Evolutionary conservation across 2,888 invertebrate genomes (phyloP).

Genomic region (Notodonta dromedarius): DNA sequence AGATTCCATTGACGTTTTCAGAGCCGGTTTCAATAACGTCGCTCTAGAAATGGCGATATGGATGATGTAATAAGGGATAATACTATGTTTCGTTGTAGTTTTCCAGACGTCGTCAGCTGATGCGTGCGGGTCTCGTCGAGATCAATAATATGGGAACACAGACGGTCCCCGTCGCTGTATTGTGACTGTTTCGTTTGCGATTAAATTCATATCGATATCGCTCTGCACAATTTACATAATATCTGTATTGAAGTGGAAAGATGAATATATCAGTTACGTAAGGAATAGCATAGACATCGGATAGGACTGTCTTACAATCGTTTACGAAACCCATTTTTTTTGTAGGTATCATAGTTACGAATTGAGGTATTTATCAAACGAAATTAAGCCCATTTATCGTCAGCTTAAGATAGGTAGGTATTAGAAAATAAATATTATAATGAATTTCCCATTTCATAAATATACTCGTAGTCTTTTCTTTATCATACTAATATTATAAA

Average conservation of each 20-base stretch:
- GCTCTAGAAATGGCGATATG: constrained; percentile 35
- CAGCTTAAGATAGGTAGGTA: too few relatives aligned
- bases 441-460: too few relatives aligned
- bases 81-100: constrained; percentile 24
- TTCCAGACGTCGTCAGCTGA: constrained; percentile 39
- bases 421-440: too few relatives aligned
- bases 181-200: constrained; percentile 15
- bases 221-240: neutral
- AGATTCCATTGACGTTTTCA: constrained; percentile 32
- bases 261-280: too few relatives aligned
- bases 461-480: too few relatives aligned
- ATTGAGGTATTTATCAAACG: too few relatives aligned
- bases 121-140: constrained; percentile 34
- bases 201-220: constrained; percentile 3
- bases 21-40: constrained; percentile 12
- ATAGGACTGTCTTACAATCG: too few relatives aligned
- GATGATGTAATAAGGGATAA: constrained; percentile 30
- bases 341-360: too few relatives aligned
- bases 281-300: too few relatives aligned
- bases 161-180: constrained; percentile 19
- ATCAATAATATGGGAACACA: constrained; percentile 40
- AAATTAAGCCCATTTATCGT: too few relatives aligned
- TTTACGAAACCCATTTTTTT: too few relatives aligned
- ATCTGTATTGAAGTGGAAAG: neutral
- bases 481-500: too few relatives aligned